phyloP scores from a whole-genome alignment of 2,888 invertebrate genomes.

The Brenthis hecate region DNA sequence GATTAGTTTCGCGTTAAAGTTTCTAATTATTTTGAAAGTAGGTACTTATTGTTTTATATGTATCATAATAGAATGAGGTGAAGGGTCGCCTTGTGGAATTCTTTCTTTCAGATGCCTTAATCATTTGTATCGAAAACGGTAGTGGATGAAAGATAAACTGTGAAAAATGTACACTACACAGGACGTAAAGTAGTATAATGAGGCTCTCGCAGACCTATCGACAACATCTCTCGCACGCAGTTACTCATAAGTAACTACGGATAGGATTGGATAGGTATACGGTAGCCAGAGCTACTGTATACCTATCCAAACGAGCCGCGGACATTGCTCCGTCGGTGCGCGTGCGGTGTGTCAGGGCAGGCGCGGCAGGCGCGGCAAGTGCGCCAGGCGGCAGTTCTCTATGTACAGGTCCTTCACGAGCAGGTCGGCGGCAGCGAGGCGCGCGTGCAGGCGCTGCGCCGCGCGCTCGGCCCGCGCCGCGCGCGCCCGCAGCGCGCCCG shows the following conservation, averaged over 20 bases:
- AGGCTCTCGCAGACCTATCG: too few relatives aligned
- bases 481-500: conserved; percentile 53
- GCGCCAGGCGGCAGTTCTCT: conserved; percentile 90
- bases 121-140: too few relatives aligned
- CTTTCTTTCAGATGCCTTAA: too few relatives aligned
- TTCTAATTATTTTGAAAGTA: too few relatives aligned
- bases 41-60: too few relatives aligned
- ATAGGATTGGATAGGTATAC: too few relatives aligned
- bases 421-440: conserved; percentile 72
- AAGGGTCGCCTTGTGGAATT: too few relatives aligned
- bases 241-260: background rate
- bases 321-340: conserved; percentile 55
- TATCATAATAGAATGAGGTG: too few relatives aligned
- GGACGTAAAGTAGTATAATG: too few relatives aligned
- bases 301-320: conserved; percentile 45
- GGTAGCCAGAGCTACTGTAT: background rate
- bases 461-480: conserved; percentile 89
- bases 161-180: too few relatives aligned
- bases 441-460: conserved; percentile 76
- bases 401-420: conserved; percentile 88
- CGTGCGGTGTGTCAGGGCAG: conserved; percentile 85
- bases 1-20: too few relatives aligned
- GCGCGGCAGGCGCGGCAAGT: conserved; percentile 70
- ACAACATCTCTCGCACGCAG: background rate
- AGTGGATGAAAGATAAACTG: too few relatives aligned